Conservation (phyloP, 35 echinoderm and acorn worm species). For the Heliocidaris tuberculata region DNA sequence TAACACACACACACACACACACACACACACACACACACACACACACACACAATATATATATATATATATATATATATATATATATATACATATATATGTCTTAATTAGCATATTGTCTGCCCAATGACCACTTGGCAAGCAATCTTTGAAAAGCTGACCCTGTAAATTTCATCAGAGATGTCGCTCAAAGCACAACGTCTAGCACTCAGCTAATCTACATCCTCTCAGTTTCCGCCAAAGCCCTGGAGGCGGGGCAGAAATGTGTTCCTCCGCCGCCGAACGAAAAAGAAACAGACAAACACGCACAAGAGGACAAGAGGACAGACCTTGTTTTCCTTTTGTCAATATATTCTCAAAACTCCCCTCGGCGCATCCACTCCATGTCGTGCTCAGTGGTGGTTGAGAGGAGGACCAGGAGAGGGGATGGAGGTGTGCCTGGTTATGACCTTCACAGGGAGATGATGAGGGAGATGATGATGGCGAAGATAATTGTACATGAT, state of each 20-base stretch:
- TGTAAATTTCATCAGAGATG: neutral
- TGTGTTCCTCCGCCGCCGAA: neutral
- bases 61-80: no score
- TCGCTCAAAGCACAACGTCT: neutral
- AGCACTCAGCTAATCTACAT: neutral
- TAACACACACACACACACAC: no score
- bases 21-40: no score
- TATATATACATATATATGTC: no score
- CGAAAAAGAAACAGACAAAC: neutral
- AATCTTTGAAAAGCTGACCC: neutral
- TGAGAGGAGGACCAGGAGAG: neutral
- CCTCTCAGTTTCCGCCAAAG: neutral
- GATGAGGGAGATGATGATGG: no score
- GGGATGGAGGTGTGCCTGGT: neutral
- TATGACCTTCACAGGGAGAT: no score
- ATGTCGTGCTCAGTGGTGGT: neutral
- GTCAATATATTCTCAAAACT: conserved; percentile 1
- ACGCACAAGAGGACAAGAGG: neutral
- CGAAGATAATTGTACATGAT: no score
- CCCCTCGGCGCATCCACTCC: neutral
- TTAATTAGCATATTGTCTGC: neutral
- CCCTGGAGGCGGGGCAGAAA: neutral
- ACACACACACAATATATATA: neutral
- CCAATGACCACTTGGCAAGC: neutral
- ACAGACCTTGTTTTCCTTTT: neutral